Conservation (phyloP, 2,797 vertebrate genomes). For the Sebastes oblongus region DNA sequence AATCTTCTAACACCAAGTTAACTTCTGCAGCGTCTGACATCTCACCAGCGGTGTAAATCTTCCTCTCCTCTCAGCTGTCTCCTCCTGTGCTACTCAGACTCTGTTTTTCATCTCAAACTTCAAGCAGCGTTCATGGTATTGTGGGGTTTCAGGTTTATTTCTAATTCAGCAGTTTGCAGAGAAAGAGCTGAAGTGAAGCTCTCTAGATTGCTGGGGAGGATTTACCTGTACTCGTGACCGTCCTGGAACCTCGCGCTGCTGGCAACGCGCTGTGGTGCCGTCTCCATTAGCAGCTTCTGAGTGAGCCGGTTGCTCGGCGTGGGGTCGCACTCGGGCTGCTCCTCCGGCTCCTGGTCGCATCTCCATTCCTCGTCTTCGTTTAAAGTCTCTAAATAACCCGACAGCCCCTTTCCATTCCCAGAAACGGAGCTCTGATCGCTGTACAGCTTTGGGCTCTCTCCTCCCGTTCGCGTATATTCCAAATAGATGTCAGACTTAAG, state of each 20-base stretch:
- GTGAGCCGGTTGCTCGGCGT: slow-evolving; percentile 83
- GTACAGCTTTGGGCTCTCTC: slow-evolving; percentile 93
- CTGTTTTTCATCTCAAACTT: slow-evolving; percentile 74
- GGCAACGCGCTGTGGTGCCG: slow-evolving; percentile 82
- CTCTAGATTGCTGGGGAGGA: slow-evolving; percentile 55
- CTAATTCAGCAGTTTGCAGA: slow-evolving; percentile 72
- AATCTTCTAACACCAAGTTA: slow-evolving; percentile 48
- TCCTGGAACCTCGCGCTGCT: slow-evolving; percentile 87
- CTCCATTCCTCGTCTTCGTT: slow-evolving; percentile 94
- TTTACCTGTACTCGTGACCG: slow-evolving; percentile 93
- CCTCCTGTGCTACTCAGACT: slow-evolving; percentile 55
- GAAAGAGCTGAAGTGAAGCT: slow-evolving; percentile 44
- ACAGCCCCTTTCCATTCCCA: slow-evolving; percentile 86
- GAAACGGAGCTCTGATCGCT: slow-evolving; percentile 89
- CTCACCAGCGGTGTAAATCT: slow-evolving; percentile 50
- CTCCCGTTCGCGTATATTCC: slow-evolving; percentile 93
- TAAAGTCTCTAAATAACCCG: slow-evolving; percentile 90
- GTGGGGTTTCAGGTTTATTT: slow-evolving; percentile 62
- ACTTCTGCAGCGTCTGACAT: slow-evolving; percentile 60
- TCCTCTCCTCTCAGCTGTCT: slow-evolving; percentile 68
- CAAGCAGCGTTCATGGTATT: slow-evolving; percentile 54
- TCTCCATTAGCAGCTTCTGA: slow-evolving; percentile 92
- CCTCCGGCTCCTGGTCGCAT: slow-evolving; percentile 85
- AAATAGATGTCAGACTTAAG: slow-evolving; percentile 98
- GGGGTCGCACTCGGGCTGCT: slow-evolving; percentile 79